These are phyloP conservation scores for Lasioglossum lativentre DNA, from an alignment of 2,888 invertebrate species.

Conservation along the genomic window DNA sequence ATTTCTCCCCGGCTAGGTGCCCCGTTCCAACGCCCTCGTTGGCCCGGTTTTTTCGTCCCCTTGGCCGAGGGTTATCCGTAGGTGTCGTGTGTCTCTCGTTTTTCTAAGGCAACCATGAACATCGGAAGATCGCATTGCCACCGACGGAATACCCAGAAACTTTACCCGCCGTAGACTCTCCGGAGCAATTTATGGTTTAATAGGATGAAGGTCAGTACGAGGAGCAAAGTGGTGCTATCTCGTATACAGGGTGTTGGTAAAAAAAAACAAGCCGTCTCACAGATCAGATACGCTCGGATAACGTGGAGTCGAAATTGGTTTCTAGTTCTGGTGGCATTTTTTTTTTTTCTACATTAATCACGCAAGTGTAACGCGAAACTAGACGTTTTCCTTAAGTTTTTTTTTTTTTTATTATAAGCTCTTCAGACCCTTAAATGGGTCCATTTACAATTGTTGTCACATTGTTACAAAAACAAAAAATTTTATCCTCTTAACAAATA, in stretches of 20 bases:
- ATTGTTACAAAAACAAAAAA: too few relatives aligned
- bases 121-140: constrained; percentile 35
- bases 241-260: not conserved
- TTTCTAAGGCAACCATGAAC: constrained; percentile 15
- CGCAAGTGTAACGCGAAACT: not conserved
- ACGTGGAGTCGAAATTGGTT: not conserved
- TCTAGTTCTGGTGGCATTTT: not conserved
- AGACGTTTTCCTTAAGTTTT: too few relatives aligned
- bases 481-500: too few relatives aligned
- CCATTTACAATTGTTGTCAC: too few relatives aligned
- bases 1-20: constrained; percentile 36
- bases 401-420: too few relatives aligned
- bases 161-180: constrained; percentile 48
- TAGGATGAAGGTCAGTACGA: constrained; percentile 63
- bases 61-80: constrained; percentile 14
- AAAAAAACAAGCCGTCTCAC: not conserved
- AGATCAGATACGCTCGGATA: not conserved
- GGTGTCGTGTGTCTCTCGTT: constrained; percentile 55
- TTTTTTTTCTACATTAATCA: not conserved
- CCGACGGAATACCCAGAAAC: constrained; percentile 56
- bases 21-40: constrained; percentile 10
- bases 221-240: constrained; percentile 37
- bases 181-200: constrained; percentile 64
- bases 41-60: not conserved
- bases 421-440: too few relatives aligned